phyloP scores from a whole-genome alignment of 1,140 invertebrate species.

The Heliconius nattereri region DNA sequence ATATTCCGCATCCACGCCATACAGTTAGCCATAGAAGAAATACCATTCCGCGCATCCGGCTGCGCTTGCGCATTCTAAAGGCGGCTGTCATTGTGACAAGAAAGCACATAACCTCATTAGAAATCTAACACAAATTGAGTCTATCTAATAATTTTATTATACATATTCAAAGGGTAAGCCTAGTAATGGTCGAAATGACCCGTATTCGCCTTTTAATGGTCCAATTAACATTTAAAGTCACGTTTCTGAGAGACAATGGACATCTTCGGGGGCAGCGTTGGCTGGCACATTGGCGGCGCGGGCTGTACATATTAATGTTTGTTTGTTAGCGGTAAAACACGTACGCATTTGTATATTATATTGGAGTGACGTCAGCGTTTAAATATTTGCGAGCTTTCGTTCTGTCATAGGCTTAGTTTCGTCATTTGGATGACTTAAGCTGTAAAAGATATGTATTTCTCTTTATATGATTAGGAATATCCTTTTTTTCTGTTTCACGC shows the following conservation, averaged over 20 bases:
- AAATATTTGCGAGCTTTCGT: slow-evolving; percentile 56
- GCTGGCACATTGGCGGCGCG: slow-evolving; percentile 71
- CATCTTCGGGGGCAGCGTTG: slow-evolving; percentile 68
- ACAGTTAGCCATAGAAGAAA: slow-evolving; percentile 69
- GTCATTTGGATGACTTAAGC: not conserved
- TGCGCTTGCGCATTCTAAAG: slow-evolving; percentile 71
- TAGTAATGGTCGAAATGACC: slow-evolving; percentile 79
- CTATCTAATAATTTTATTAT: slow-evolving; percentile 81
- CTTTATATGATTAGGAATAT: too few species aligned
- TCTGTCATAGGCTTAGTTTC: not conserved
- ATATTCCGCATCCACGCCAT: slow-evolving; percentile 61
- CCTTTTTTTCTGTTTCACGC: too few species aligned
- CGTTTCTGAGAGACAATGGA: slow-evolving; percentile 79
- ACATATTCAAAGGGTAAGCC: slow-evolving; percentile 80
- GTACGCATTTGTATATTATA: slow-evolving; percentile 46
- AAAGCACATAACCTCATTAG: slow-evolving; percentile 81
- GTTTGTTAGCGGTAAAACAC: slow-evolving; percentile 80
- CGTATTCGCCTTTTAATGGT: slow-evolving; percentile 80
- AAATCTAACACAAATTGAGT: slow-evolving; percentile 78
- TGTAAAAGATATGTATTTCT: not conserved
- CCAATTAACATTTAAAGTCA: slow-evolving; percentile 80
- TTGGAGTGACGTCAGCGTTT: slow-evolving; percentile 62
- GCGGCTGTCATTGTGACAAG: slow-evolving; percentile 74
- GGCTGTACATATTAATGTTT: slow-evolving; percentile 80
- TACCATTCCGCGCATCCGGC: slow-evolving; percentile 78